Conservation (phyloP, 53 echinoderm and acorn worm species). For the Luidia sarsii region DNA sequence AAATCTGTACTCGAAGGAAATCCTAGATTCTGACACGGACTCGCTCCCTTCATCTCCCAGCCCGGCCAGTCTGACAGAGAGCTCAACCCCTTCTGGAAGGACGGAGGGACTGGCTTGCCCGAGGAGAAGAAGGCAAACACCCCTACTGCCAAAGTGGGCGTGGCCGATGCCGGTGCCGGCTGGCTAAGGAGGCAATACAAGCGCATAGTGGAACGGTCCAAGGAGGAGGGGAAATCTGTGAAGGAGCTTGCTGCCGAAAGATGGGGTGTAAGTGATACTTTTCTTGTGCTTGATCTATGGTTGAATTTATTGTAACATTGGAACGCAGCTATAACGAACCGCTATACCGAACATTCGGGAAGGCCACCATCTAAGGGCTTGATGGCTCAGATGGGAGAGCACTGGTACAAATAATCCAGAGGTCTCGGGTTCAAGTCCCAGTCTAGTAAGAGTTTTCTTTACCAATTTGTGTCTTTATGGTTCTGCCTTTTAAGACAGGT, state of each 20-base stretch:
- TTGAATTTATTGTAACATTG: too few species aligned
- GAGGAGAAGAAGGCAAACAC: slow-evolving; percentile 50
- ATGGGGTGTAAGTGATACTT: slow-evolving; percentile 97
- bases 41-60: slow-evolving; percentile 37
- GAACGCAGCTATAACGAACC: not conserved
- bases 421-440: too few species aligned
- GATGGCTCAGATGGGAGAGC: too few species aligned
- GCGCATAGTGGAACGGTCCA: slow-evolving; percentile 74
- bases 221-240: slow-evolving; percentile 68
- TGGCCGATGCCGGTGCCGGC: slow-evolving; percentile 77
- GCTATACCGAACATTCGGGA: too few species aligned
- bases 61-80: slow-evolving; percentile 75
- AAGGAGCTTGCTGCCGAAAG: slow-evolving; percentile 78
- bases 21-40: not conserved
- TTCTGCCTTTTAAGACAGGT: too few species aligned
- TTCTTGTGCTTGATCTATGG: too few species aligned
- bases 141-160: slow-evolving; percentile 39
- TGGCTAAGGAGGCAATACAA: slow-evolving; percentile 86
- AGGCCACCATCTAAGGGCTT: too few species aligned
- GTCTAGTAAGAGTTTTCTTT: too few species aligned
- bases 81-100: slow-evolving; percentile 97
- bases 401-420: too few species aligned
- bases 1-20: too few species aligned
- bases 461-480: too few species aligned
- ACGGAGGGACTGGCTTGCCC: slow-evolving; percentile 91